phyloP scores from a whole-genome alignment of 2,113 vertebrate species.

The Stigmatopora nigra region DNA sequence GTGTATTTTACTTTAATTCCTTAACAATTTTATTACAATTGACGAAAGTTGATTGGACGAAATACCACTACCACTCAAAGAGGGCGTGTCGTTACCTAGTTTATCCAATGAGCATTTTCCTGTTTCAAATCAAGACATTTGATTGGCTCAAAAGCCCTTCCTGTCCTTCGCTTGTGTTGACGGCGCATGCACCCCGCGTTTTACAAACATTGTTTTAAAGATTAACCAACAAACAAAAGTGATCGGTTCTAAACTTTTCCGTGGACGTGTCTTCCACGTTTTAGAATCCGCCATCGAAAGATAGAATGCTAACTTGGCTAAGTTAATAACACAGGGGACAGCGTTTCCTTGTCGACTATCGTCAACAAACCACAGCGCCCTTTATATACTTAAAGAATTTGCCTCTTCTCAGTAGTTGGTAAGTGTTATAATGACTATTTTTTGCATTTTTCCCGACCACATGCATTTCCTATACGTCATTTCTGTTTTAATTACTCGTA shows the following conservation, averaged over 20 bases:
- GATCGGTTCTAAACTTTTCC: neutral
- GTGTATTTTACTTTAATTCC: neutral
- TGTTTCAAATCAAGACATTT: conserved; percentile 5
- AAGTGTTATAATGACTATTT: neutral
- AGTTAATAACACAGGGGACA: conserved; percentile 12
- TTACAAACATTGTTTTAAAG: conserved; percentile 23
- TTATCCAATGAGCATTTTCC: conserved; percentile 36
- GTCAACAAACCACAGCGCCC: conserved; percentile 29
- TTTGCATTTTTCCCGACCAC: neutral
- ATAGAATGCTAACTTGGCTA: conserved; percentile 24
- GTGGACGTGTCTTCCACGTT: neutral
- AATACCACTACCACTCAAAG: conserved; percentile 8
- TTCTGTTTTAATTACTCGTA: neutral
- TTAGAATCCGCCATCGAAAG: conserved; percentile 4
- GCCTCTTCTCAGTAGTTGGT: conserved; percentile 23
- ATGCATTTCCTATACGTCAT: neutral
- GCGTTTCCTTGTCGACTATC: conserved; percentile 52
- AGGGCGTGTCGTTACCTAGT: conserved; percentile 24
- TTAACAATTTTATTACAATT: conserved; percentile 15
- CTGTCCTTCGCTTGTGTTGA: conserved; percentile 3
- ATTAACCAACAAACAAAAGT: neutral
- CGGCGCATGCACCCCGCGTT: conserved; percentile 34
- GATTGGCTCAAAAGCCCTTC: conserved; percentile 47
- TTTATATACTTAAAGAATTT: neutral
- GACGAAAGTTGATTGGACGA: neutral